Evolutionary conservation across 1,140 invertebrate genomes (phyloP).

Genomic region (Mylabris phalerata): DNA sequence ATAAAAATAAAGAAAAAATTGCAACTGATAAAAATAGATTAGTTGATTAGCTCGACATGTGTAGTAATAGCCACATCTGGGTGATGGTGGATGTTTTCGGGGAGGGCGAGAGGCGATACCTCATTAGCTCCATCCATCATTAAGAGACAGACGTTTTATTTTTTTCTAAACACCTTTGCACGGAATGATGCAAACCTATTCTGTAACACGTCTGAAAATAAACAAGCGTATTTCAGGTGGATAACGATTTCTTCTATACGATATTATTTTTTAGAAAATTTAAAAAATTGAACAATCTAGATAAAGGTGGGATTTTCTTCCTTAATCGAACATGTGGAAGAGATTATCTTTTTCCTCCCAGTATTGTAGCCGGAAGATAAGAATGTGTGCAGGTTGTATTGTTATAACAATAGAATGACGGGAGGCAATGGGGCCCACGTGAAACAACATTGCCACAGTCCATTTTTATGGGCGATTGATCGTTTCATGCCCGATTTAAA

Average conservation of each 20-base stretch:
- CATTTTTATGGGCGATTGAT: constrained; percentile 20
- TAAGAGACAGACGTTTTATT: constrained; percentile 13
- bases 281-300: too few relatives aligned
- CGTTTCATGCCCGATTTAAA: constrained; percentile 18
- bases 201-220: too few relatives aligned
- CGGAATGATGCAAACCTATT: constrained; percentile 7
- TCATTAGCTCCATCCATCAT: constrained; percentile 28
- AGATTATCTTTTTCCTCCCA: too few relatives aligned
- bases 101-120: constrained; percentile 6
- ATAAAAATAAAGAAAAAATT: constrained; percentile 23
- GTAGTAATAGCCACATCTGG: constrained; percentile 2
- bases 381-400: constrained; percentile 13
- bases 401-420: constrained; percentile 1
- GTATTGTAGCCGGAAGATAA: neutral
- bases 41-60: constrained; percentile 23
- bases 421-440: constrained; percentile 9
- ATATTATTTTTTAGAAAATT: too few relatives aligned
- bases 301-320: too few relatives aligned
- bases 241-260: too few relatives aligned
- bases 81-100: constrained; percentile 1
- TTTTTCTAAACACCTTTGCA: constrained; percentile 19
- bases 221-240: too few relatives aligned
- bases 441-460: constrained; percentile 14
- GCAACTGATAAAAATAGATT: constrained; percentile 23
- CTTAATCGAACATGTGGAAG: too few relatives aligned